Conservation (phyloP, 2,797 vertebrate genomes). For the Spinus olivaceus region DNA sequence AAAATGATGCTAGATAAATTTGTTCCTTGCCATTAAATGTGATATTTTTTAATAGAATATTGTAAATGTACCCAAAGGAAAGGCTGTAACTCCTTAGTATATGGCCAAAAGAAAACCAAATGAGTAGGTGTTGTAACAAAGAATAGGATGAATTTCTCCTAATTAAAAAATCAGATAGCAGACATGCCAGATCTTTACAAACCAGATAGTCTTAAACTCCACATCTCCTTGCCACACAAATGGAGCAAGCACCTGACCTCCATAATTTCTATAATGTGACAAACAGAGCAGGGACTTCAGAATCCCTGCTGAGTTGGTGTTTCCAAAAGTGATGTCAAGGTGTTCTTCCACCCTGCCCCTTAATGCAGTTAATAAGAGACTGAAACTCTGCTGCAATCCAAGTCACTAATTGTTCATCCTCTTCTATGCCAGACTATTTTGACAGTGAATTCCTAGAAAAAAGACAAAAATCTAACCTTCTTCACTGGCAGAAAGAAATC, state of each 20-base stretch:
- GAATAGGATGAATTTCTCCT: not conserved
- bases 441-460: not conserved
- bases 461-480: slow-evolving; percentile 6
- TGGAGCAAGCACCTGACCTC: not conserved
- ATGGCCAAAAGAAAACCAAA: not conserved
- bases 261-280: not conserved
- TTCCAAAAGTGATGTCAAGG: not conserved
- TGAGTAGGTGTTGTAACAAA: not conserved
- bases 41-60: not conserved
- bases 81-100: not conserved
- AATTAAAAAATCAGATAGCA: not conserved
- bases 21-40: not conserved
- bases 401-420: not conserved
- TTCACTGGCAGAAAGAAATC: not conserved
- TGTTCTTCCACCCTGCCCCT: not conserved
- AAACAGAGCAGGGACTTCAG: not conserved
- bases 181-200: not conserved
- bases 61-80: not conserved
- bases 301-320: not conserved
- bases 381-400: slow-evolving; percentile 10
- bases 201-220: not conserved
- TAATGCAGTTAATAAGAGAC: not conserved
- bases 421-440: not conserved
- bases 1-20: not conserved
- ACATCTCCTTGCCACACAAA: not conserved